Evolutionary conservation across 2,888 invertebrate species (phyloP).

Genomic region (Pyrgus malvae): DNA sequence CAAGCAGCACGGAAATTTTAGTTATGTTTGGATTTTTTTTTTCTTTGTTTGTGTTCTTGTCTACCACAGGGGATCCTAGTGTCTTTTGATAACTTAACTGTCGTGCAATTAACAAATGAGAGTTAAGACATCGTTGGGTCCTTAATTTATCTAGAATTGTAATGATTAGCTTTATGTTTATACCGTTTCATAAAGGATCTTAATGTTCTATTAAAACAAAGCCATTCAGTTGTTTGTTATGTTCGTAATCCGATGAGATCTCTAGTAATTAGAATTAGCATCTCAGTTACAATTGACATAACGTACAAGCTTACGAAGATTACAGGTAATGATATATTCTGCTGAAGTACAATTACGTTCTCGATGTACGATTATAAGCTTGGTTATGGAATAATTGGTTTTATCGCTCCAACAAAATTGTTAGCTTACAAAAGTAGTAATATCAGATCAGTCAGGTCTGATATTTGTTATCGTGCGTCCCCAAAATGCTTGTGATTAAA

Average conservation of each 20-base stretch:
- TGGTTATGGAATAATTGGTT: no score
- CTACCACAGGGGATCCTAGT: no score
- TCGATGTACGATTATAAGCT: conserved; percentile 20
- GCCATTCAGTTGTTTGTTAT: background rate
- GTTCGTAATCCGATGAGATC: background rate
- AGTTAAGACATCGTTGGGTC: background rate
- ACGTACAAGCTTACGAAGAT: background rate
- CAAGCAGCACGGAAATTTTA: no score
- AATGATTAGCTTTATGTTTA: background rate
- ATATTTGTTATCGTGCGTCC: no score
- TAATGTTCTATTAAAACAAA: background rate
- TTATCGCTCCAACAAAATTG: no score
- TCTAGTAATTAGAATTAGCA: background rate
- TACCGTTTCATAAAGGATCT: background rate
- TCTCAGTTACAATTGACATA: background rate
- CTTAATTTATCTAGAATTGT: conserved; percentile 6
- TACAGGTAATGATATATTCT: background rate
- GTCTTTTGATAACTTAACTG: no score
- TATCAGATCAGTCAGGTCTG: no score
- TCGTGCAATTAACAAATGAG: conserved; percentile 10
- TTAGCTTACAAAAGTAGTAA: no score
- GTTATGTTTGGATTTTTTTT: no score
- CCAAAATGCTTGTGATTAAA: no score
- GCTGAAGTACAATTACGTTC: conserved; percentile 13
- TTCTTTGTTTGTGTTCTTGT: no score